Evolutionary conservation across 2,888 invertebrate genomes (phyloP).

Genomic region (Mechanitis mazaeus): DNA sequence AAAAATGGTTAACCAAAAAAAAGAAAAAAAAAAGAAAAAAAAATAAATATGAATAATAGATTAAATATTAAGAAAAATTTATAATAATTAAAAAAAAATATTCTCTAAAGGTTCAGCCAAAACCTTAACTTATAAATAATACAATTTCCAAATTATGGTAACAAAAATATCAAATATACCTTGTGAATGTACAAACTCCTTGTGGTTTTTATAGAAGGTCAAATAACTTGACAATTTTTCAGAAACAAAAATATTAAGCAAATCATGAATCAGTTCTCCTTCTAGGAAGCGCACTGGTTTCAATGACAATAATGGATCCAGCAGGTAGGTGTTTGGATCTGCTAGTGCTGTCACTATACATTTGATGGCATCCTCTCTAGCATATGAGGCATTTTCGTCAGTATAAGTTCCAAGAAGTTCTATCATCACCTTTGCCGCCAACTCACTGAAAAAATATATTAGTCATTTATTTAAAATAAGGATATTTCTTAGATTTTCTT

Average conservation of each 20-base stretch:
- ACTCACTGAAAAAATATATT: constrained; percentile 78
- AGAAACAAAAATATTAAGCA: constrained; percentile 95
- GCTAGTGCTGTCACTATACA: constrained; percentile 97
- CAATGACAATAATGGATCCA: constrained; percentile 94
- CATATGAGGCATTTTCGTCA: constrained; percentile 96
- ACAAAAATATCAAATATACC: constrained; percentile 41
- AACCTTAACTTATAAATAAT: too few relatives aligned
- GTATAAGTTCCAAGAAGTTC: constrained; percentile 97
- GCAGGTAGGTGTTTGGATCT: constrained; percentile 95
- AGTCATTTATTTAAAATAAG: neutral
- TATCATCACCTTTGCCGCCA: constrained; percentile 97
- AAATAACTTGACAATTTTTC: constrained; percentile 95
- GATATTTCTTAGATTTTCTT: too few relatives aligned
- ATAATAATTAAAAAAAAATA: neutral
- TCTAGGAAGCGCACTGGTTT: constrained; percentile 97
- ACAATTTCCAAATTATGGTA: neutral
- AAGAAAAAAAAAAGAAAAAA: neutral
- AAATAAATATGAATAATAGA: neutral
- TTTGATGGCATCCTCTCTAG: constrained; percentile 96
- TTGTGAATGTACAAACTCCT: constrained; percentile 90
- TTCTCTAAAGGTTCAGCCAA: neutral
- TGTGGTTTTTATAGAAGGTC: constrained; percentile 93
- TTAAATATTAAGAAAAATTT: too few relatives aligned
- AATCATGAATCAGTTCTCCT: constrained; percentile 95
- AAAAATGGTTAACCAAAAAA: neutral